phyloP scores from a whole-genome alignment of 2,113 vertebrate genomes.

The Syrmaticus mikado region DNA sequence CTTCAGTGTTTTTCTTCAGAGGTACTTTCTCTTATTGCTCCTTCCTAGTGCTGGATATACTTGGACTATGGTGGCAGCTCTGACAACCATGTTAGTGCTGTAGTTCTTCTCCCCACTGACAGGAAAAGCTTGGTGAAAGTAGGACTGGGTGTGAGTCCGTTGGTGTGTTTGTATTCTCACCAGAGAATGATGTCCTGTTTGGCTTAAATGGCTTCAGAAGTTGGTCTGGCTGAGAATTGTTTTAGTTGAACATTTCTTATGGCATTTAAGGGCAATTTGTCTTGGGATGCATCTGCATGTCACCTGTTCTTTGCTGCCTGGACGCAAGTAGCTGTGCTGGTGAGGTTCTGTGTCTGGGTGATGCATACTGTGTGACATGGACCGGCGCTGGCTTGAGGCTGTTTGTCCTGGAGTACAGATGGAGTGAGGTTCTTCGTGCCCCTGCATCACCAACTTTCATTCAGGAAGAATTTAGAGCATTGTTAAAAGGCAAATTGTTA shows the following conservation, averaged over 20 bases:
- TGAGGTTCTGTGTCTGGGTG: background rate
- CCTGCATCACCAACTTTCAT: background rate
- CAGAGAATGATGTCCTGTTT: background rate
- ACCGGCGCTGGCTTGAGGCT: background rate
- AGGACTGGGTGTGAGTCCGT: background rate
- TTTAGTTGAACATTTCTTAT: background rate
- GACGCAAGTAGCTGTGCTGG: accelerated
- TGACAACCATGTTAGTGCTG: background rate
- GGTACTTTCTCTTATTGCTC: background rate
- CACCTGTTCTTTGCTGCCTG: background rate
- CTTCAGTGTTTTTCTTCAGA: background rate
- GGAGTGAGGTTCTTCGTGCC: background rate
- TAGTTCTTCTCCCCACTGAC: accelerated
- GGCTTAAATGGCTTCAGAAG: background rate
- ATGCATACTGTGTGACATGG: background rate
- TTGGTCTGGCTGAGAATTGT: background rate
- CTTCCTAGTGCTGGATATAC: background rate
- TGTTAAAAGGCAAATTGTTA: accelerated
- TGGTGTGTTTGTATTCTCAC: background rate
- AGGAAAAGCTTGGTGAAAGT: background rate
- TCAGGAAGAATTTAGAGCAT: background rate
- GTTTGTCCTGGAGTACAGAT: background rate
- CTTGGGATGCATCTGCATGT: background rate
- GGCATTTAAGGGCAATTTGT: background rate
- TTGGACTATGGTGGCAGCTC: background rate